A percentile compares a stretch with the other conserved stretches of the same genome.
These are phyloP conservation scores for Cariama cristata DNA, from an alignment of 2,113 vertebrate genomes.

Conservation along the genomic window DNA sequence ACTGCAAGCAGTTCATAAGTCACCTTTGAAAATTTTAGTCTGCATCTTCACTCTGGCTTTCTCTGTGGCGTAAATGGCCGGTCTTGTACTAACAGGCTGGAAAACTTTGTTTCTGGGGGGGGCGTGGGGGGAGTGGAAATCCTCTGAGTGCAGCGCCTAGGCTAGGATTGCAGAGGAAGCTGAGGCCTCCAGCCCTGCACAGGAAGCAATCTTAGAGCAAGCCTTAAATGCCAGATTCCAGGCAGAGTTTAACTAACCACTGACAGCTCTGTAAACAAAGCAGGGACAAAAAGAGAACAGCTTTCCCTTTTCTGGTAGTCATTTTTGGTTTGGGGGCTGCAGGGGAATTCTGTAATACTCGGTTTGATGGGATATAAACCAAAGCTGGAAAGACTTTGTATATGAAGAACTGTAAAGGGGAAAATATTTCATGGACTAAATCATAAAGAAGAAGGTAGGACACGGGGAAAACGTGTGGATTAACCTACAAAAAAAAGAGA, in stretches of 20 bases:
- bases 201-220: constrained; percentile 84
- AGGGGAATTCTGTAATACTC: constrained; percentile 76
- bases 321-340: constrained; percentile 80
- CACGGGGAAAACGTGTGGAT: neutral
- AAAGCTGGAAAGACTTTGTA: constrained; percentile 53
- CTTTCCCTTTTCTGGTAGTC: constrained; percentile 85
- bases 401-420: constrained; percentile 74
- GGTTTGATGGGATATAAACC: constrained; percentile 73
- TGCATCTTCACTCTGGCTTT: neutral
- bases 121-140: neutral
- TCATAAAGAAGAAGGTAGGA: constrained; percentile 76
- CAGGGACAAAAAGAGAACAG: constrained; percentile 77
- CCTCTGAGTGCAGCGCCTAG: constrained; percentile 43
- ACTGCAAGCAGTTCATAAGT: neutral
- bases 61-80: neutral
- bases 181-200: constrained; percentile 79
- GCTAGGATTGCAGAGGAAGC: constrained; percentile 82
- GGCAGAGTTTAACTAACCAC: constrained; percentile 86
- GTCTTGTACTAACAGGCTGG: constrained; percentile 29
- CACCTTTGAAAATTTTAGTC: neutral
- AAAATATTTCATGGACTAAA: constrained; percentile 75
- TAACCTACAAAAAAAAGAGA: neutral
- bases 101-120: constrained; percentile 6
- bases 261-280: constrained; percentile 87
- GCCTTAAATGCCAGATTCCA: constrained; percentile 85